Evolutionary conservation across 2,797 vertebrate genomes (phyloP), one percentile per base, ranked within the genome.

Genomic region (Chrysocyon brachyurus): DNA sequence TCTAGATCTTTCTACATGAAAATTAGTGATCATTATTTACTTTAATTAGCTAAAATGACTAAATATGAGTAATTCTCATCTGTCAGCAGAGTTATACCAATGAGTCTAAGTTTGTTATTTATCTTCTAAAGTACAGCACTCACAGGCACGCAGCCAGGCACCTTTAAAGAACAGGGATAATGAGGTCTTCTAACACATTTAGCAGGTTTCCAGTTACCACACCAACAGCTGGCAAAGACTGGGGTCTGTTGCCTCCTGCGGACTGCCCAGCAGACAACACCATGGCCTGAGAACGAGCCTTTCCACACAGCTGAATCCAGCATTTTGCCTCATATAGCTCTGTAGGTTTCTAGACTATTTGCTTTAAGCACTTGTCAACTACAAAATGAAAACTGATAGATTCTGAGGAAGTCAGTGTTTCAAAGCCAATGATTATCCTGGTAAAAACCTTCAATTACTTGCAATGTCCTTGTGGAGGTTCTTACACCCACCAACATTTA

Each of bases 11-110:
- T 64, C 56, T 68, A 36, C 33, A 33, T 68, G 77, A 90, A 40
- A 87, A 92, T 96, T 46, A 87, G 81, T 22, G 68, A 78, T 83
- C 66, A 59, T 87, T 56, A 75, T 91, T 93, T 52, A 82, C 79
- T 83, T 64, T 90, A 78, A 88, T 63, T 52, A 57, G 72, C 12
- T 28, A 33, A 79, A 85, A 92, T 21, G 81, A 73, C 72, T 56
- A 73, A 54, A 36, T 85, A 70, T 14, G 86, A 95, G 24, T 6
- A 49, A 78, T 64, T 59, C 33, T 82, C 46, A 12, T 40, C 33
- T 73, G 36, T 78, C 57, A 28, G 70, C n/a, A 93, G 90, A 86
- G 36, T 73, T 57, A 33, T 2, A n/a, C 1, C 40, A 75, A 21
- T 14, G 70, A 73, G 19, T 46, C 31, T 33, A 36, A 24, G 54